Percentiles rank a stretch among this genome's conserved stretches.
These are phyloP conservation scores for Ranitomeya imitator DNA, from an alignment of 2,113 vertebrate genomes.

Conservation along the genomic window DNA sequence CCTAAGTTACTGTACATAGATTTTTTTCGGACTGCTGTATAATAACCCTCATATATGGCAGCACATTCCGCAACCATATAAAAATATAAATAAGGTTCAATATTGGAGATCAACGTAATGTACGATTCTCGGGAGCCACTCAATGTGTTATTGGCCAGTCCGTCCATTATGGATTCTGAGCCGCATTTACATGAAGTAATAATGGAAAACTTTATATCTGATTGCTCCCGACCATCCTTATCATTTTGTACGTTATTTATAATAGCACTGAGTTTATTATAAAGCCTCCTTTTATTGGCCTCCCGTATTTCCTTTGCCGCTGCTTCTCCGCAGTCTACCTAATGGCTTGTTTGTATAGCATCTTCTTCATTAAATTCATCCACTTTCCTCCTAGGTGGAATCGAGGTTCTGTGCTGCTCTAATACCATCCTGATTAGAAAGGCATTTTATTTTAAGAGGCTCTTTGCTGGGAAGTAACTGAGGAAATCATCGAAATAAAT, in stretches of 20 bases:
- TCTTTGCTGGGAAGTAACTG: not conserved
- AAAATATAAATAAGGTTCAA: too few species aligned
- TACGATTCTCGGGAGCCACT: not conserved
- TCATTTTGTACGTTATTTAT: not conserved
- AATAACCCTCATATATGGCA: not conserved
- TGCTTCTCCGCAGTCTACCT: not conserved
- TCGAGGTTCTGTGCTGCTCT: too few species aligned
- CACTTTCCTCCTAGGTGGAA: not conserved
- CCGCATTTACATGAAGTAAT: not conserved
- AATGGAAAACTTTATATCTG: not conserved
- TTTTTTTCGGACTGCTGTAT: not conserved
- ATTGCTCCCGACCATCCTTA: not conserved
- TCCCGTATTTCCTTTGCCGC: not conserved
- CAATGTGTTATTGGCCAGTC: too few species aligned
- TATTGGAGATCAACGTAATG: too few species aligned
- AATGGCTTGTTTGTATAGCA: constrained; percentile 15
- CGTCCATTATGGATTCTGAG: too few species aligned
- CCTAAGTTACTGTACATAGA: not conserved
- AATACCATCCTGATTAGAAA: not conserved
- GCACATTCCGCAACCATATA: too few species aligned
- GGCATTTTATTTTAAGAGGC: not conserved
- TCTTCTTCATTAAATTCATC: constrained; percentile 16
- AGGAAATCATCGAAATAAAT: not conserved
- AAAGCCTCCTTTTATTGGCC: constrained; percentile 6
- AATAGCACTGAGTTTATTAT: not conserved